These are phyloP conservation scores for Austrofundulus limnaeus DNA, from an alignment of 2,113 vertebrate genomes.

Conservation along the genomic window DNA sequence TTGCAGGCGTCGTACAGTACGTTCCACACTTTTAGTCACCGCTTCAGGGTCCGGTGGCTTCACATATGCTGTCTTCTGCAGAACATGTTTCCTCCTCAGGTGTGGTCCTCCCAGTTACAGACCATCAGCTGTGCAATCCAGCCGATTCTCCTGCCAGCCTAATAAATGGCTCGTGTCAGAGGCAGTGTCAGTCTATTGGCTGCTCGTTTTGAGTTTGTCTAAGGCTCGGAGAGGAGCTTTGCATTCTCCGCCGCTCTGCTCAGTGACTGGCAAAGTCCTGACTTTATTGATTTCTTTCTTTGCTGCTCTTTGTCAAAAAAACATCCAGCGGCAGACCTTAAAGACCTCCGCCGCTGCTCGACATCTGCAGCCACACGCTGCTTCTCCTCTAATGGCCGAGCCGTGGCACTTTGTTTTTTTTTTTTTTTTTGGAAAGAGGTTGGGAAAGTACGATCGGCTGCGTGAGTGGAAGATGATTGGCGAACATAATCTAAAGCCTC, in stretches of 20 bases:
- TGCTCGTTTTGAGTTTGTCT: conserved; percentile 94
- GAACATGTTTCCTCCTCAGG: conserved; percentile 50
- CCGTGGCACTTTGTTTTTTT: conserved; percentile 64
- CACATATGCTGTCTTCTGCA: conserved; percentile 15
- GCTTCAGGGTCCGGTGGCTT: conserved; percentile 8
- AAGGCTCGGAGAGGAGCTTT: conserved; percentile 72
- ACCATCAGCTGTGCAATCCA: conserved; percentile 73
- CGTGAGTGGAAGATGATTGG: conserved; percentile 76
- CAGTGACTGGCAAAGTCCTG: conserved; percentile 75
- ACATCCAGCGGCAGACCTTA: conserved; percentile 91
- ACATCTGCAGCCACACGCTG: conserved; percentile 69
- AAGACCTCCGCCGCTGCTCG: conserved; percentile 90
- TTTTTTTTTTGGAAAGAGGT: conserved; percentile 44
- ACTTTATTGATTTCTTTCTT: conserved; percentile 98
- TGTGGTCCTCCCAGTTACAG: conserved; percentile 71
- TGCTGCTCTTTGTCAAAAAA: conserved; percentile 99
- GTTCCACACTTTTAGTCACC: conserved; percentile 31
- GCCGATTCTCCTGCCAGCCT: conserved; percentile 78
- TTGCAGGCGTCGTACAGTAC: conserved; percentile 14
- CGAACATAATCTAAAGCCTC: conserved; percentile 91
- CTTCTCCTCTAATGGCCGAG: conserved; percentile 51
- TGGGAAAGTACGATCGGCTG: conserved; percentile 57
- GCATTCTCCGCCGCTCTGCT: conserved; percentile 66
- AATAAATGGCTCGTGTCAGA: conserved; percentile 97
- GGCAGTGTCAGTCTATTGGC: conserved; percentile 91